Percentiles rank a stretch among this genome's conserved stretches.
phyloP scores from a whole-genome alignment of 2,888 invertebrate genomes.

The Sminthurinus aureus region DNA sequence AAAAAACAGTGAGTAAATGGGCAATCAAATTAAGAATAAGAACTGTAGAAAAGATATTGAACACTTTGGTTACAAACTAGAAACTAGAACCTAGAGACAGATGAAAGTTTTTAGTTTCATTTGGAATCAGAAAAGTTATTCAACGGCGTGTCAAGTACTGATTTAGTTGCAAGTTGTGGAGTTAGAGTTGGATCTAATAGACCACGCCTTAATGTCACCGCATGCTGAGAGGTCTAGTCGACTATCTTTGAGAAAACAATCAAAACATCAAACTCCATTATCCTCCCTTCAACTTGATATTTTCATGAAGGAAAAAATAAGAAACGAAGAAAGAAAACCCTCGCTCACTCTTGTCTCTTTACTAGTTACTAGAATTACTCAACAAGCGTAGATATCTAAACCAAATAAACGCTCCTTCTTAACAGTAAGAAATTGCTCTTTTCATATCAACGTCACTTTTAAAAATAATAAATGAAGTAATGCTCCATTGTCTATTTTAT shows the following conservation, averaged over 20 bases:
- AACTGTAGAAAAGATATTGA: neutral
- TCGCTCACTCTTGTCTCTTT: too few relatives aligned
- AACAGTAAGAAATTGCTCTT: too few relatives aligned
- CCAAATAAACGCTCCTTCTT: too few relatives aligned
- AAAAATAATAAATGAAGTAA: too few relatives aligned
- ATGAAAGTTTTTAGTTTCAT: neutral
- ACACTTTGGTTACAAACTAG: too few relatives aligned
- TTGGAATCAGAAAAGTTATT: slow-evolving; percentile 14
- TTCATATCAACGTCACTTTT: too few relatives aligned
- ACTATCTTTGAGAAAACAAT: slow-evolving; percentile 55
- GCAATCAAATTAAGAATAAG: neutral
- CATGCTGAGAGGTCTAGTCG: slow-evolving; percentile 57
- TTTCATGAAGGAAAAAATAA: slow-evolving; percentile 46
- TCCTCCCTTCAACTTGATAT: slow-evolving; percentile 51
- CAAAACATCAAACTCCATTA: slow-evolving; percentile 55
- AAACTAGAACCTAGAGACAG: too few relatives aligned
- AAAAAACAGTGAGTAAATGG: neutral
- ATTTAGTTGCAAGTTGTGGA: slow-evolving; percentile 50
- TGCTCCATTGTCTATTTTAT: too few relatives aligned
- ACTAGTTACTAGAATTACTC: too few relatives aligned
- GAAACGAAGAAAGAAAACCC: too few relatives aligned
- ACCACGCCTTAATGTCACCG: slow-evolving; percentile 57
- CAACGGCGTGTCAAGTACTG: slow-evolving; percentile 32
- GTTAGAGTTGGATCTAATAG: slow-evolving; percentile 57
- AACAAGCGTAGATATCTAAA: too few relatives aligned